Evolutionary conservation across 2,888 invertebrate species (phyloP), one percentile per base, ranked within the genome.

Genomic region (Acanthacorydalis orientalis): DNA sequence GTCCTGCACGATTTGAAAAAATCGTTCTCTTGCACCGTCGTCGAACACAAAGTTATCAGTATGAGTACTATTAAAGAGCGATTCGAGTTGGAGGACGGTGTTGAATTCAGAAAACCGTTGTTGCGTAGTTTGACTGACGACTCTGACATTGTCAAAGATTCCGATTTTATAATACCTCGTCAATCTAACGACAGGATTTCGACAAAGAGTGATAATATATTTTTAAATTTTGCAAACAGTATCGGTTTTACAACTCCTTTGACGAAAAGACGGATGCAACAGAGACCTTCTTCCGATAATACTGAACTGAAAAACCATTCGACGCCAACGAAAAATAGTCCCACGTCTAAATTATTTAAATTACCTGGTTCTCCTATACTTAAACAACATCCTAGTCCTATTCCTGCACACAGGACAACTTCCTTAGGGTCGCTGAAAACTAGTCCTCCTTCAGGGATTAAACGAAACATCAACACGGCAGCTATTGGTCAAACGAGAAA

Each of bases 231-330:
- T 2, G 61, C 63, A 47, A 59, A 70, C 56, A 57, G 76, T 50
- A 72, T 75, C 60, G 70, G 71, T 46, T 76, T 76, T 57, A 61
- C 76, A 52, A 77, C 77, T 49, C 77, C 77, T 44, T 65, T 74
- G 40, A 71, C 74, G 48, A 69, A 72, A 57, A 59, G 76, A 12
- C 58, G 59, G 48, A 49, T 48, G 12, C 48, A 52, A 37, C 46
- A 48, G 39, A 38, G 15, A 39, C 14, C 42, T 4, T 43, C 44
- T n/a, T 42, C 37, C 31, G 38, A 34, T 31, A 42, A 43, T 32
- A 16, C 37, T 14, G 49, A 51, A 23, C 42, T 53, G 10, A 49
- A 49, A 31, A 53, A 55, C 46, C 56, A 57, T 16, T 59, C 59
- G 31, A 59, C 59, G 2, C 59, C 37, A 7, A 42, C 59, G 8